A percentile compares a stretch with the other conserved stretches of the same genome.
Conservation (phyloP, 2,888 invertebrate genomes). For the Nemapogon koenigi region DNA sequence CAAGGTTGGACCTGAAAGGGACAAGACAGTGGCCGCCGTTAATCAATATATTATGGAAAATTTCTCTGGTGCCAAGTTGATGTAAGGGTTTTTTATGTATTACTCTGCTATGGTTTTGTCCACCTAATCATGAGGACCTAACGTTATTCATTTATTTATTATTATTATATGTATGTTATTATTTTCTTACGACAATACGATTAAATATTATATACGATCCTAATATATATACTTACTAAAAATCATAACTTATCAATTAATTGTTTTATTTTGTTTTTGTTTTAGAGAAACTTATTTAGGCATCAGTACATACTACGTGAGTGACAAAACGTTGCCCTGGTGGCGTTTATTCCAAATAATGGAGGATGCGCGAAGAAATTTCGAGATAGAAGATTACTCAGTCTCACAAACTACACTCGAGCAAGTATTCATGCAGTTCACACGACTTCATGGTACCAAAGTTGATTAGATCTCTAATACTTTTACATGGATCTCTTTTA, state of each 20-base stretch:
- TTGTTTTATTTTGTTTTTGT: no score
- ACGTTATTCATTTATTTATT: no score
- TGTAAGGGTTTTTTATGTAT: conserved; percentile 35
- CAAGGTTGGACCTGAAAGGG: conserved; percentile 33
- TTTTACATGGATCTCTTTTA: no score
- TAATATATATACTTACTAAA: no score
- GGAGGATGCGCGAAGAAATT: conserved; percentile 62
- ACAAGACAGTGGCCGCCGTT: conserved; percentile 24
- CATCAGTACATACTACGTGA: conserved; percentile 73
- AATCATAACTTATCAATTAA: no score
- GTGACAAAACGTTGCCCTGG: conserved; percentile 65
- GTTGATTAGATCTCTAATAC: conserved; percentile 15
- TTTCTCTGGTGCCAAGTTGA: conserved; percentile 37
- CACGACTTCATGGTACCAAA: conserved; percentile 32
- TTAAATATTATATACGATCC: no score
- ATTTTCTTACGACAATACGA: no score
- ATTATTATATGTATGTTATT: no score
- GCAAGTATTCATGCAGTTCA: conserved; percentile 75
- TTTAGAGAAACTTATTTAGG: conserved; percentile 73
- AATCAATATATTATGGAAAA: conserved; percentile 31
- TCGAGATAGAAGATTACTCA: conserved; percentile 78
- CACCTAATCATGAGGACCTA: neutral
- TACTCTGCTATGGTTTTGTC: no score
- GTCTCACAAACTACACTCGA: conserved; percentile 83
- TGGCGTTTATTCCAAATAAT: conserved; percentile 72